These are phyloP conservation scores for Melanostoma scalare DNA, from an alignment of 2,888 invertebrate species.

Conservation along the genomic window DNA sequence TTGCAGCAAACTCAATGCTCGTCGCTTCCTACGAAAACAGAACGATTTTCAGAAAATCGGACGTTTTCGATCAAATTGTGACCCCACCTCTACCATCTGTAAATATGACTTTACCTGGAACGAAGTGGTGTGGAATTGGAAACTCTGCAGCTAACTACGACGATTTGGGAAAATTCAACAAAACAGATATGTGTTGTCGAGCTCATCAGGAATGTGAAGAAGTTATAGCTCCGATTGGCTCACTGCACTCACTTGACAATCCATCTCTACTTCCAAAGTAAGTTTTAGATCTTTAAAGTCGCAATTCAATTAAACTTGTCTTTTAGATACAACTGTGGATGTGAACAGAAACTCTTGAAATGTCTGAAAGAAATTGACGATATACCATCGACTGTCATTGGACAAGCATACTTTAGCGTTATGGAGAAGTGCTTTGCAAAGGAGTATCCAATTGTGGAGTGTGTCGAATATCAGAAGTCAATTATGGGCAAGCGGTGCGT, in stretches of 20 bases:
- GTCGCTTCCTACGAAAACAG: neutral
- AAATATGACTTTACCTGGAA: conserved; percentile 83
- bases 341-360: conserved; percentile 76
- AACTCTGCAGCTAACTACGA: conserved; percentile 89
- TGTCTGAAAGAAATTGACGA: conserved; percentile 76
- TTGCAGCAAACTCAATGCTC: conserved; percentile 14
- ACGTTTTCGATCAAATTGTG: neutral
- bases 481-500: conserved; percentile 75
- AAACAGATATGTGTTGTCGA: conserved; percentile 92
- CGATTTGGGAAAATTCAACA: conserved; percentile 82
- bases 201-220: conserved; percentile 86
- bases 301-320: neutral
- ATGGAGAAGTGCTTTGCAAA: conserved; percentile 75
- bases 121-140: conserved; percentile 96
- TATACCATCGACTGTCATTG: conserved; percentile 75
- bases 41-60: neutral
- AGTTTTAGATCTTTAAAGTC: neutral
- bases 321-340: conserved; percentile 76
- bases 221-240: conserved; percentile 75
- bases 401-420: conserved; percentile 76
- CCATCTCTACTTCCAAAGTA: conserved; percentile 26
- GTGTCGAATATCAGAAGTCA: conserved; percentile 74
- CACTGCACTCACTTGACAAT: conserved; percentile 62
- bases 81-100: neutral
- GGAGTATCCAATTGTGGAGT: conserved; percentile 76